These are phyloP conservation scores for Scylla paramamosain DNA, from an alignment of 1,140 invertebrate species.

Conservation along the genomic window DNA sequence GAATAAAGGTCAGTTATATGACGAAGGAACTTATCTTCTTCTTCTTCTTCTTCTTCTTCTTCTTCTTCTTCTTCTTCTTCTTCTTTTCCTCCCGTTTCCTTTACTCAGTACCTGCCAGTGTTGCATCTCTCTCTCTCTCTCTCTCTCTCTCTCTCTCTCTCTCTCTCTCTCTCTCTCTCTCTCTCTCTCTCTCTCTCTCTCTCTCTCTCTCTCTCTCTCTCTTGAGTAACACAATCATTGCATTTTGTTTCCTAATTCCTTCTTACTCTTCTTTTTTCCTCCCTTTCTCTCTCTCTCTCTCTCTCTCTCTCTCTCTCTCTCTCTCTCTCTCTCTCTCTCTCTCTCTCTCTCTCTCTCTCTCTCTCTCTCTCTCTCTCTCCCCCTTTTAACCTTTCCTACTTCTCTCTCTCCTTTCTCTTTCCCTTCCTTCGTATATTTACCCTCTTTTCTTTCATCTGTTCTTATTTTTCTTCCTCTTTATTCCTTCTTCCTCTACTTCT, in stretches of 20 bases:
- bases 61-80: too few relatives aligned
- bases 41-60: too few relatives aligned
- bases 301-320: not conserved
- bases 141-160: not conserved
- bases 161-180: not conserved
- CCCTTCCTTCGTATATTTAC: not conserved
- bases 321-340: not conserved
- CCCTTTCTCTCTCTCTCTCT: slow-evolving; percentile 17
- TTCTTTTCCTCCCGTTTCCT: too few relatives aligned
- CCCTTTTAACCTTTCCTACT: not conserved
- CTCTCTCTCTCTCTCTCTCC: not conserved
- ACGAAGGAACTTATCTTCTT: too few relatives aligned
- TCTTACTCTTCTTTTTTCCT: not conserved
- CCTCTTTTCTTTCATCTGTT: not conserved
- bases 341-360: not conserved
- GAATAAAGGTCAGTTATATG: too few relatives aligned
- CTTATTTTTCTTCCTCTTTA: not conserved
- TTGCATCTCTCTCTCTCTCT: not conserved
- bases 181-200: not conserved
- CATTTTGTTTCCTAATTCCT: not conserved
- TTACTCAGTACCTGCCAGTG: not conserved
- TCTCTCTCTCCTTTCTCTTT: not conserved
- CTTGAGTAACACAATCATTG: not conserved
- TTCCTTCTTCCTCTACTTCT: too few relatives aligned
- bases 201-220: slow-evolving; percentile 1